A percentile compares a stretch with the other conserved stretches of the same genome.
These are phyloP conservation scores for Microtus californicus DNA, from an alignment of 2,797 vertebrate genomes.

Conservation along the genomic window DNA sequence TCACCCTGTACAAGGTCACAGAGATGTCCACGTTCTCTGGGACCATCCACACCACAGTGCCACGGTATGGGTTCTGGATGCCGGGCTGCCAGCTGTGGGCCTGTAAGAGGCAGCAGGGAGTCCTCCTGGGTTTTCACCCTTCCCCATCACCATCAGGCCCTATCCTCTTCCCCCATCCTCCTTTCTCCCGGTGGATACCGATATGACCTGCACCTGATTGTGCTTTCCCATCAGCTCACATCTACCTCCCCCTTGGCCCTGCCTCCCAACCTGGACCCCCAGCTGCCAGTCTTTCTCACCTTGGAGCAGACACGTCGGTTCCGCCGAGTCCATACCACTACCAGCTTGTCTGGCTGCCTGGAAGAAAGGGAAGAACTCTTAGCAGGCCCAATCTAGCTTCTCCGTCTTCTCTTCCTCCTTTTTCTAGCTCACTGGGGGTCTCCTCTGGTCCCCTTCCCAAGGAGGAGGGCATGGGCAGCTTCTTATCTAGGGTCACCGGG, in stretches of 20 bases:
- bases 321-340: conserved; percentile 95
- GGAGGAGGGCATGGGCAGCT: neutral
- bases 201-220: neutral
- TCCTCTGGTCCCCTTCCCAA: neutral
- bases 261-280: neutral
- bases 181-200: too few relatives aligned
- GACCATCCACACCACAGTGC: conserved; percentile 94
- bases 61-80: conserved; percentile 95
- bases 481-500: conserved; percentile 74
- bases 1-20: conserved; percentile 95
- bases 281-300: conserved; percentile 83
- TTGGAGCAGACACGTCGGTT: conserved; percentile 95
- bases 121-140: neutral
- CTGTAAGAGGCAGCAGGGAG: conserved; percentile 80
- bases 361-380: neutral
- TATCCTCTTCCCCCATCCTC: neutral
- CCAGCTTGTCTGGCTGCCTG: conserved; percentile 96
- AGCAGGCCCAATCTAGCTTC: neutral
- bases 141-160: neutral
- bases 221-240: neutral
- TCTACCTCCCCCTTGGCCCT: neutral
- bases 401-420: neutral
- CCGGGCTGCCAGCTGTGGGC: conserved; percentile 96
- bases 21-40: conserved; percentile 96
- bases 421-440: neutral